phyloP scores from a whole-genome alignment of 2,888 invertebrate genomes.

The Pilophorus perplexus region DNA sequence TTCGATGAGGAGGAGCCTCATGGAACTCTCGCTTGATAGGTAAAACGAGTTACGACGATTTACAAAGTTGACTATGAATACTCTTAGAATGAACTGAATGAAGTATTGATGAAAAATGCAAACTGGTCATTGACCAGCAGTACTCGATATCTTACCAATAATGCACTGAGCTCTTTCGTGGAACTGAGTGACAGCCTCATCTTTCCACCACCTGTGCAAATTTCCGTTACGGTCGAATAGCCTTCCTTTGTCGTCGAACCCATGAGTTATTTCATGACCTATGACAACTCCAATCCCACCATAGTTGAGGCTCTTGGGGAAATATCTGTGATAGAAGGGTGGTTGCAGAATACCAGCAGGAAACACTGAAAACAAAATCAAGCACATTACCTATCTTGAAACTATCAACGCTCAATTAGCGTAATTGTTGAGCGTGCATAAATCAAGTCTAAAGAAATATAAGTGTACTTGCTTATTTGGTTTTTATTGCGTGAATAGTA shows the following conservation, averaged over 20 bases:
- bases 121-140: too few species aligned
- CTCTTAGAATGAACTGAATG: too few species aligned
- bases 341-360: conserved; percentile 94
- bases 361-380: conserved; percentile 70
- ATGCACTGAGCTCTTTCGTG: conserved; percentile 74
- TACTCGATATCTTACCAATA: conserved; percentile 55
- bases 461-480: conserved; percentile 68
- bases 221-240: conserved; percentile 93
- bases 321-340: conserved; percentile 85
- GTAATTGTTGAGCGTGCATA: too few species aligned
- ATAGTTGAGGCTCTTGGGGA: conserved; percentile 77
- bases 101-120: too few species aligned
- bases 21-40: too few species aligned
- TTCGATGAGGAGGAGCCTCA: too few species aligned
- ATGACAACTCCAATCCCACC: conserved; percentile 91
- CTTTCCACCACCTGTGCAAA: conserved; percentile 80
- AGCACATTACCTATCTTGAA: too few species aligned
- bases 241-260: conserved; percentile 86
- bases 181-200: conserved; percentile 69
- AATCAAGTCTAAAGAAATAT: too few species aligned
- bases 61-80: too few species aligned
- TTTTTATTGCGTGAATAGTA: conserved; percentile 94
- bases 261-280: conserved; percentile 89
- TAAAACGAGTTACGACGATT: too few species aligned
- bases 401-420: too few species aligned